Evolutionary conservation across 1,140 invertebrate genomes (phyloP), one percentile per base, ranked within the genome.

Genomic region (Bombus confusus): DNA sequence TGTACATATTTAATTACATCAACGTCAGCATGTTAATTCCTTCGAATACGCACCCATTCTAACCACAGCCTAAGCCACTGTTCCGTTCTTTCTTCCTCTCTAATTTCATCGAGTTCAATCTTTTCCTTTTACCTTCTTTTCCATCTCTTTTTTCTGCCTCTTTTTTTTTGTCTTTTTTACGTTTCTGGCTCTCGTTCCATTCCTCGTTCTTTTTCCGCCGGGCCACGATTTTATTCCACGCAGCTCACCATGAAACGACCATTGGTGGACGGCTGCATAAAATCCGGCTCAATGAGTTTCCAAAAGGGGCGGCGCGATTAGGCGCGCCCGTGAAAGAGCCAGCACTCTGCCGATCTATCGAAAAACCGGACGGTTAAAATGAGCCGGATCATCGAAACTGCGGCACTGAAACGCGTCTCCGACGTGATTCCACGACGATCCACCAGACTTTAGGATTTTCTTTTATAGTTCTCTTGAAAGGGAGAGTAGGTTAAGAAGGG

Each of bases 231-330:
- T 71, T 72, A 34, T 34, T 72, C 39, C 83, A 72, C 83, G 68
- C 76, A 84, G 68, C 31, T 79, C 76, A 47, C 76, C 66, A 34
- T 80, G 52, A 84, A 84, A 43, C 82, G 75, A 57, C 34, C 59
- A 77, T 52, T 41, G 62, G 64, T 25, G 74, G 64, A 25, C 64
- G 39, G 39, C n/a, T 84, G 76, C 83, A 79, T 84, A 84, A 62
- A 84, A 80, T 84, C 76, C 83, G 66, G 76, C 68, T 84, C 83
- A 84, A 80, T 84, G 83, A 84, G 52, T 79, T 84, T 80, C 52
- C 66, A 71, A 84, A 78, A 72, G 68, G 52, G 76, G 25, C 66
- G 39, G 34, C 22, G 39, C 83, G 64, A 84, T 84, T 84, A 84
- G 64, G 52, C 66, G 41, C 74, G 64, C 47, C 39, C 47, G 25